Evolutionary conservation across 2,888 invertebrate genomes (phyloP), one percentile per base, ranked within the genome.

Genomic region (Sympetrum striolatum): DNA sequence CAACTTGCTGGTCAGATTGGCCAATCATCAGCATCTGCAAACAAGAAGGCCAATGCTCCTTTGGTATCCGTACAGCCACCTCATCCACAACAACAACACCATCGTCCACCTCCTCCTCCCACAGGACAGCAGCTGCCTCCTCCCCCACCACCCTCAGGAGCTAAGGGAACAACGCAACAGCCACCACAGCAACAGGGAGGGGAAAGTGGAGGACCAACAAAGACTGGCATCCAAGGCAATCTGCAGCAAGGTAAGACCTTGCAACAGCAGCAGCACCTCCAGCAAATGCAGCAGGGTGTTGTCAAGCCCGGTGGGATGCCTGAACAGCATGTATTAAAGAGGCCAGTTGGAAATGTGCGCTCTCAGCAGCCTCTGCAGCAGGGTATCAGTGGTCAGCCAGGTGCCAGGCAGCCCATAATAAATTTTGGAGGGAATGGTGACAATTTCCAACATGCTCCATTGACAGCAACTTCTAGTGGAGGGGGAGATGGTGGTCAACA

Each of bases 1-100:
- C 96, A 96, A 93, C 94, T 96, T 93, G 96, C 96, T 91, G 95
- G 95, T 92, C 96, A 96, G 92, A 95, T 96, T 91, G 95, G 94
- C 6, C 92, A 92, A 14, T 92, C 92, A 14, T 92, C 92, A 14
- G 91, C 79, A 53, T 48, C 90, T 1, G 39, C 60, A 15, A 31
- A 82, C 35, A 6, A n/a, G 4, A 18, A 37, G 15, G 14, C 12
- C 82, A 82, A 44, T 31, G 31, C 73, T n/a, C 93, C 90, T 93
- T 92, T 90, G 94, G 93, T 94, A 73, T 94, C 94, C 22, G 22
- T 81, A 44, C 12, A 73, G 18, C 22, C 90, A 25, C 53, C 60
- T 82, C 95, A 95, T 92, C 93, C 94, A 90, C 95, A 94, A 91
- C 95, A 94, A 92, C 94, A 94, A 92, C 92, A 92, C 90, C 91